Evolutionary conservation across 1,140 invertebrate genomes (phyloP).

Genomic region (Brachionus calyciflorus): DNA sequence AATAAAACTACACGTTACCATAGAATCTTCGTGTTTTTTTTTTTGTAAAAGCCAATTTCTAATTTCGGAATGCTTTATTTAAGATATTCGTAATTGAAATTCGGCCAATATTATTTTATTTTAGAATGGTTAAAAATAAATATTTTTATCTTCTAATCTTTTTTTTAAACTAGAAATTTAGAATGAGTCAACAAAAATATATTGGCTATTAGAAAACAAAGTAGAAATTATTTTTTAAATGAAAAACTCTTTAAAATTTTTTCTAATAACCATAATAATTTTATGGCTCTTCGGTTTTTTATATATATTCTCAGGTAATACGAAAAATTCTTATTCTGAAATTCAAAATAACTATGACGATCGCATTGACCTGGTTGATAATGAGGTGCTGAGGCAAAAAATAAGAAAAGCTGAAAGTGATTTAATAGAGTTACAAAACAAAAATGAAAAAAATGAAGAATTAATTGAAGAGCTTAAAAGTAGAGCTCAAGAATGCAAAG

Average conservation of each 20-base stretch:
- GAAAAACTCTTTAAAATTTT: slow-evolving; percentile 6
- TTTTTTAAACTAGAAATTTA: too few relatives aligned
- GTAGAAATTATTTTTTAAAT: background rate
- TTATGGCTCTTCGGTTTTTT: slow-evolving; percentile 27
- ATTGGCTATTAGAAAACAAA: too few relatives aligned
- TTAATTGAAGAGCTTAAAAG: background rate
- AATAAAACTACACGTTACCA: too few relatives aligned
- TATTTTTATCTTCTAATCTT: too few relatives aligned
- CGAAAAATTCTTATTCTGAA: background rate
- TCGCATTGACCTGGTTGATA: background rate
- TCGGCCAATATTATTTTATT: too few relatives aligned
- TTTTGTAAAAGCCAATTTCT: too few relatives aligned
- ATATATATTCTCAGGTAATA: background rate
- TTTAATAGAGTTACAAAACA: background rate
- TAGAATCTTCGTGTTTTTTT: too few relatives aligned
- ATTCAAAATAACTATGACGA: background rate
- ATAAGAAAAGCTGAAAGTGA: background rate
- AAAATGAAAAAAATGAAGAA: slow-evolving; percentile 1
- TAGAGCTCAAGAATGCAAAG: background rate
- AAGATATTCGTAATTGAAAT: too few relatives aligned
- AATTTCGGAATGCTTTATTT: too few relatives aligned
- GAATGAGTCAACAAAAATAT: too few relatives aligned
- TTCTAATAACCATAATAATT: background rate
- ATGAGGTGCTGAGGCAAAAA: background rate
- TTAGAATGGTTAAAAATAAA: too few relatives aligned